Evolutionary conservation across 2,113 vertebrate genomes (phyloP).

Genomic region (Lamprologus speciosus): DNA sequence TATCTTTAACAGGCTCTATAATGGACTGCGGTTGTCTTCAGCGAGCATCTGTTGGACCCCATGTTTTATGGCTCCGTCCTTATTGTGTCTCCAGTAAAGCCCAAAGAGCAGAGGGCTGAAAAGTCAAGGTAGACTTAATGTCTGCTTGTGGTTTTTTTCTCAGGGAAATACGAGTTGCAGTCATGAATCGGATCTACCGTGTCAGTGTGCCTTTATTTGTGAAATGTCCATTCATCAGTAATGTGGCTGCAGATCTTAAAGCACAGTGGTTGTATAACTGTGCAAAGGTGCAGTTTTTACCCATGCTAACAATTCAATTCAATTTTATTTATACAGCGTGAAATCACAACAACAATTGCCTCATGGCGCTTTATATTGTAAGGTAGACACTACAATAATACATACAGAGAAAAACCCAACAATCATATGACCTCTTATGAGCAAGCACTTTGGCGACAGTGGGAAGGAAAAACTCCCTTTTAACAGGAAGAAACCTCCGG

Average conservation of each 20-base stretch:
- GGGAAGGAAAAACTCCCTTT: neutral
- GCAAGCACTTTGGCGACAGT: neutral
- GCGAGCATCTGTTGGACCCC: conserved; percentile 53
- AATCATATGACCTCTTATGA: rapidly evolving
- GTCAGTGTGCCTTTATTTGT: neutral
- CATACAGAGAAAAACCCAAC: neutral
- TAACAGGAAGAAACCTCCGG: rapidly evolving
- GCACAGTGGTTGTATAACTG: neutral
- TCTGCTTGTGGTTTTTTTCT: neutral
- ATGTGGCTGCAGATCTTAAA: neutral
- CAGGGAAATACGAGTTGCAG: neutral
- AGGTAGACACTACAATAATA: rapidly evolving
- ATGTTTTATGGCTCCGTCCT: conserved; percentile 47
- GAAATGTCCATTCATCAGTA: neutral
- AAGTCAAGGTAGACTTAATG: neutral
- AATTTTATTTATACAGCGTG: neutral
- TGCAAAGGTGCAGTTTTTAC: neutral
- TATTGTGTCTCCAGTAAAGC: conserved; percentile 38
- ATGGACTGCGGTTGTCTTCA: conserved; percentile 57
- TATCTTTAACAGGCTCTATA: conserved; percentile 52
- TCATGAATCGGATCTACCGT: neutral
- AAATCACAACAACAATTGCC: rapidly evolving
- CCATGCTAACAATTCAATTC: neutral
- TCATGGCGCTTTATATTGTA: neutral
- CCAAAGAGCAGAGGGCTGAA: neutral